Conservation (phyloP, 2,797 vertebrate genomes). For the Nyctibius grandis region DNA sequence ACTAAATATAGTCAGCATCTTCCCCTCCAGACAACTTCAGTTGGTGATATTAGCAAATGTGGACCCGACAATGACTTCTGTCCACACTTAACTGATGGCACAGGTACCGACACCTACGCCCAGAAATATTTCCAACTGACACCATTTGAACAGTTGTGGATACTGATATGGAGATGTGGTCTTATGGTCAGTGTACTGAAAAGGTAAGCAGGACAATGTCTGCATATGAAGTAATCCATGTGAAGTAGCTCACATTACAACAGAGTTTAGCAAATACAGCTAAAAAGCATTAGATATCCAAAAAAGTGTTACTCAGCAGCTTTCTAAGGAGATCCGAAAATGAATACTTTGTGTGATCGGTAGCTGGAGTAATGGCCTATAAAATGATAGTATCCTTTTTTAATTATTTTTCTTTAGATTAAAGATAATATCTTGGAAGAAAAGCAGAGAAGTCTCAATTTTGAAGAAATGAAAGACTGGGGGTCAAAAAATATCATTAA, state of each 20-base stretch:
- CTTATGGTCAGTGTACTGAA: background rate
- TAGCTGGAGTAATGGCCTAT: background rate
- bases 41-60: background rate
- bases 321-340: background rate
- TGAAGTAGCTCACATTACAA: background rate
- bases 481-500: constrained; percentile 64
- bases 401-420: constrained; percentile 51
- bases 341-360: background rate
- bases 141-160: background rate
- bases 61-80: background rate
- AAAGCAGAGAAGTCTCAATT: constrained; percentile 67
- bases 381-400: background rate
- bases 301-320: background rate
- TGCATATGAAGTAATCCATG: background rate
- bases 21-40: background rate
- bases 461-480: constrained; percentile 71
- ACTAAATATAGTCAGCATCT: background rate
- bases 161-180: background rate
- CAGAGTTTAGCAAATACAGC: background rate
- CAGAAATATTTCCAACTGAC: background rate
- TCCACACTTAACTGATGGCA: background rate
- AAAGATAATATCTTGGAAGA: constrained; percentile 41
- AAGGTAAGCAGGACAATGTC: background rate
- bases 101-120: background rate
- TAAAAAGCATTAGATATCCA: background rate